A percentile compares a stretch with the other conserved stretches of the same genome.
Conservation (phyloP, 1,140 invertebrate species). For the Drosophila parvula region DNA sequence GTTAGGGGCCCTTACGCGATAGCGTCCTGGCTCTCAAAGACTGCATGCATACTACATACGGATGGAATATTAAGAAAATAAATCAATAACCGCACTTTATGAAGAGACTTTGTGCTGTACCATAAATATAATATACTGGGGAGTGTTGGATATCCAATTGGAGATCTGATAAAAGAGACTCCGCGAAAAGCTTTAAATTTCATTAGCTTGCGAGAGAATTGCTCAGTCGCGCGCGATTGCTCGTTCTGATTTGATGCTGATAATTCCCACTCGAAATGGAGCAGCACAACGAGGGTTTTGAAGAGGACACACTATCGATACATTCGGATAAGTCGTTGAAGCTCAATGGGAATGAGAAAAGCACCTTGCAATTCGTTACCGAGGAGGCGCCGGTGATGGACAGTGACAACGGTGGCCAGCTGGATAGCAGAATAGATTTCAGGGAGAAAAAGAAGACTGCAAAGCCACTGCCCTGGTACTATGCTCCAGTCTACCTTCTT, state of each 20-base stretch:
- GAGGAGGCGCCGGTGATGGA: background rate
- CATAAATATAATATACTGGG: conserved; percentile 35
- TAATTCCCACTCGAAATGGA: conserved; percentile 12
- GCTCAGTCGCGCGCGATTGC: conserved; percentile 17
- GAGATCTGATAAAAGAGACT: conserved; percentile 25
- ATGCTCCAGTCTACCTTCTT: conserved; percentile 62
- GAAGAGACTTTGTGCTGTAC: conserved; percentile 27
- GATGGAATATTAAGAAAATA: conserved; percentile 22
- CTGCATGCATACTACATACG: background rate
- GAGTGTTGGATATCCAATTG: background rate
- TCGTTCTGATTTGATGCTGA: conserved; percentile 23
- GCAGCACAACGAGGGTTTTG: conserved; percentile 8
- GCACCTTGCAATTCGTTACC: conserved; percentile 15
- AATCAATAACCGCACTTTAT: conserved; percentile 34
- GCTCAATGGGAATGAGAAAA: conserved; percentile 9
- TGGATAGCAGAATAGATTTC: conserved; percentile 8
- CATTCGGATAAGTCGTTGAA: background rate
- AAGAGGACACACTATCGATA: conserved; percentile 7
- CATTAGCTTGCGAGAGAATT: background rate
- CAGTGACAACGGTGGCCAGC: background rate
- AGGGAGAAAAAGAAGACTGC: conserved; percentile 1
- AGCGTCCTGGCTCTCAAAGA: background rate
- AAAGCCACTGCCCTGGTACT: conserved; percentile 68
- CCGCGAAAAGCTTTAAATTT: conserved; percentile 28
- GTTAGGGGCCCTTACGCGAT: background rate